phyloP scores from a whole-genome alignment of 1,140 invertebrate genomes.

The Mylabris phalerata region DNA sequence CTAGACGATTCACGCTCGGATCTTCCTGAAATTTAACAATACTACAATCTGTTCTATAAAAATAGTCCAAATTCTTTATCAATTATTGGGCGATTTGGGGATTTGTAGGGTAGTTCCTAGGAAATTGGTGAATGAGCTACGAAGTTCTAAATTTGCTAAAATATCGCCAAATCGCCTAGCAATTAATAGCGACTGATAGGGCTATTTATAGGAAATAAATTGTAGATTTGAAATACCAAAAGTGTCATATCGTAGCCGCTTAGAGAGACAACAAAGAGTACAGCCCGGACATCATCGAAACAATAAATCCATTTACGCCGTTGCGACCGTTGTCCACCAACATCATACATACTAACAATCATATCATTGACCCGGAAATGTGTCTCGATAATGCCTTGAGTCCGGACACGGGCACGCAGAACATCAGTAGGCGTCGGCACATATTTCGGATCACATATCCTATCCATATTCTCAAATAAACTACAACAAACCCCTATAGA shows the following conservation, averaged over 20 bases:
- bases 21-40: constrained; percentile 49
- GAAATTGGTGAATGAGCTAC: too few species aligned
- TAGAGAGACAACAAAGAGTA: constrained; percentile 59
- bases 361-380: constrained; percentile 65
- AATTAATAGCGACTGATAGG: background rate
- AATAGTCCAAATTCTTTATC: too few species aligned
- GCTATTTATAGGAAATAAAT: background rate
- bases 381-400: constrained; percentile 70
- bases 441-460: constrained; percentile 58
- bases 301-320: constrained; percentile 71
- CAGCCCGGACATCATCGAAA: constrained; percentile 60
- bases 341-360: constrained; percentile 57
- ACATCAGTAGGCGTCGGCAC: constrained; percentile 67
- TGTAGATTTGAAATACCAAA: constrained; percentile 39
- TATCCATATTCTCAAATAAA: constrained; percentile 64
- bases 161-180: background rate
- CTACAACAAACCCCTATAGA: constrained; percentile 40
- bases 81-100: too few species aligned
- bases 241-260: constrained; percentile 63
- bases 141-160: too few species aligned
- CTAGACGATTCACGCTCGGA: constrained; percentile 54
- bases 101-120: too few species aligned
- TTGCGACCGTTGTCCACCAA: constrained; percentile 65
- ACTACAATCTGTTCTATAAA: too few species aligned
- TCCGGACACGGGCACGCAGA: constrained; percentile 62